Conservation (phyloP, 2,113 vertebrate species). For the Campylomormyrus numenius region DNA sequence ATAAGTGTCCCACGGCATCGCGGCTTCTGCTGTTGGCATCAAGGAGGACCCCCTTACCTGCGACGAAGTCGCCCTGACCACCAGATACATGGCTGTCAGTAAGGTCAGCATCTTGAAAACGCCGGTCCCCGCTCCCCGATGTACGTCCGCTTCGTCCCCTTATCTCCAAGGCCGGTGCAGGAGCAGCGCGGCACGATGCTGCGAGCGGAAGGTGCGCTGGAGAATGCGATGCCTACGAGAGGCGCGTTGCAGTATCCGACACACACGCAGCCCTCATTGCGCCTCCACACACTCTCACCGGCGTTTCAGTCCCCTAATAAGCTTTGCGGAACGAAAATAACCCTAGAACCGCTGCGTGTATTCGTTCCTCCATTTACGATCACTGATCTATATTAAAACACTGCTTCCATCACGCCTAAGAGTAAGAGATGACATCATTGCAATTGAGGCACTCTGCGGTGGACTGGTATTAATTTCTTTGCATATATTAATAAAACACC, state of each 20-base stretch:
- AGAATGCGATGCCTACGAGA: constrained; percentile 14
- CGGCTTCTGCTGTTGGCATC: background rate
- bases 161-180: background rate
- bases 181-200: background rate
- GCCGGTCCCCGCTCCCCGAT: constrained; percentile 10
- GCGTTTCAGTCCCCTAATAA: constrained; percentile 49
- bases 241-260: constrained; percentile 31
- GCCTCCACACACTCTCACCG: constrained; percentile 8
- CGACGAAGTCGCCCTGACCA: constrained; percentile 52
- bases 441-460: constrained; percentile 12
- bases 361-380: constrained; percentile 27
- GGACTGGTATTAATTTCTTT: background rate
- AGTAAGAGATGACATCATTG: constrained; percentile 35
- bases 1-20: background rate
- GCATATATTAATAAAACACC: background rate
- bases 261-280: constrained; percentile 10
- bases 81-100: constrained; percentile 63
- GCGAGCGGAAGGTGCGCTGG: constrained; percentile 8
- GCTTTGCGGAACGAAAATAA: constrained; percentile 53
- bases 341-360: constrained; percentile 33
- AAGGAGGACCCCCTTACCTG: constrained; percentile 51
- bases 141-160: constrained; percentile 15
- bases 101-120: constrained; percentile 54
- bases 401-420: background rate
- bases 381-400: constrained; percentile 18